Base-by-base conservation (phyloP, 2,888 invertebrate genomes). In the Calameuta idolon region DNA sequence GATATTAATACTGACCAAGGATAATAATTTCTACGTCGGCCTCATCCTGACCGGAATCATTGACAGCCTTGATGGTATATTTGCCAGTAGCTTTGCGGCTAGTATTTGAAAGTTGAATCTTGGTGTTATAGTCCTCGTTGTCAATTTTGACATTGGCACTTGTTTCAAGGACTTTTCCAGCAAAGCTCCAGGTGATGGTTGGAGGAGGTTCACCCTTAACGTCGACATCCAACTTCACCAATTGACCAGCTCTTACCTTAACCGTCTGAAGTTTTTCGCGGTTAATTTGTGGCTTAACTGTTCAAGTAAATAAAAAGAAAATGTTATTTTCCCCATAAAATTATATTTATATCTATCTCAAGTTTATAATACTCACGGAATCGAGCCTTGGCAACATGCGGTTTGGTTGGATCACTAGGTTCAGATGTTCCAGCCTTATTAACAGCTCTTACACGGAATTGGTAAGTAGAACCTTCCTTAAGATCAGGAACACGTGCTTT, bases 191-290 rank as follows among this genome's bases (percentile, higher is more conserved):
- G 11, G 95, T 96, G 85, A 96, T 94, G 83, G 95, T 95, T 92
- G 99, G 99, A 88, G 98, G 96, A 75, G 99, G 99, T 93, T 99
- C 99, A 90, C 99, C 99, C 90, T 96, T 96, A 84, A 98, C 96
- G 91, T 98, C 97, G 4, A 99, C 98, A 90, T 98, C 98, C 87
- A 99, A 94, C 87, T 96, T 97, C 86, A 99, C 96, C 12, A 95
- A 93, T 88, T 97, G 96, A 0, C 99, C 98, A 34, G 98, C 97
- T 85, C 98, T 96, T 4, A 99, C 96, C 88, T 96, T 96, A 0
- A 98, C 93, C 1, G 96, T 95, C 81, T 96, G 95, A 91, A 99
- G 94, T 92, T 98, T 98, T 84, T 98, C 98, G 80, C 98, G 96
- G 92, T 99, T 98, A 91, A 99, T 99, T 85, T 94, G 94, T 74